Conservation (phyloP, 2,888 invertebrate species). For the Acanthosepion pharaonis region DNA sequence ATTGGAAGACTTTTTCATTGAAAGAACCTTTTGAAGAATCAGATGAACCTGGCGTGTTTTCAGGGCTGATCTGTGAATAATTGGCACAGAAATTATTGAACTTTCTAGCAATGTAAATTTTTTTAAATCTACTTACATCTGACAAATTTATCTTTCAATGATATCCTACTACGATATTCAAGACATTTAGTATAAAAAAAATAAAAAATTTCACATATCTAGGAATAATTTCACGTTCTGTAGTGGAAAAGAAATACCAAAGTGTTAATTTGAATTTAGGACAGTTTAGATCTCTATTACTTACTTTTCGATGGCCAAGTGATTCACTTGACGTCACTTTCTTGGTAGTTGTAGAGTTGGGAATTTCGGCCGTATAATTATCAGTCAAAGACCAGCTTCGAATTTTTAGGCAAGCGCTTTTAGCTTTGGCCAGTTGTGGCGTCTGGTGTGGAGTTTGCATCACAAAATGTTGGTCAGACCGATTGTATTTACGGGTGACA, state of each 20-base stretch:
- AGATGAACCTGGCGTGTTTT: background rate
- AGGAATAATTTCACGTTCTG: too few species aligned
- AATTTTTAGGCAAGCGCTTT: background rate
- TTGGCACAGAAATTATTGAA: too few species aligned
- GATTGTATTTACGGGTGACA: conserved; percentile 59
- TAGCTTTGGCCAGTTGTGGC: background rate
- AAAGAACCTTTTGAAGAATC: background rate
- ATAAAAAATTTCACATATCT: too few species aligned
- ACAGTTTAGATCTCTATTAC: background rate
- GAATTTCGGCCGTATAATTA: background rate
- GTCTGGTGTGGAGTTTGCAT: background rate
- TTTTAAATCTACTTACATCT: too few species aligned
- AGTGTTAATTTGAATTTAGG: too few species aligned
- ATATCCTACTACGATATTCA: too few species aligned
- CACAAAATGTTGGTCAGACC: conserved; percentile 1
- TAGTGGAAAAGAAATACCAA: too few species aligned
- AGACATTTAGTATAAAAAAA: too few species aligned
- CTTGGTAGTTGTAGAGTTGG: background rate
- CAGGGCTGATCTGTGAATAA: background rate
- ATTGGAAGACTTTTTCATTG: conserved; percentile 35
- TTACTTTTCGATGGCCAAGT: background rate
- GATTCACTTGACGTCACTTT: background rate
- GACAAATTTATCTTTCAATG: too few species aligned
- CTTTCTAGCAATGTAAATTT: too few species aligned
- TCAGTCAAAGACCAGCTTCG: conserved; percentile 36